A percentile compares a stretch with the other conserved stretches of the same genome.
Conservation (phyloP, 2,113 vertebrate genomes). For the Bos taurus region ARS-UCD2.0 NC_037331.1:94141501-94142000, state of each 20-base stretch:
- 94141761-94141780: neutral
- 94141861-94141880: neutral
- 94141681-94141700: neutral
- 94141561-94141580: neutral
- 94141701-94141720: neutral
- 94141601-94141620: neutral
- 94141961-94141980: neutral
- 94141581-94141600: neutral
- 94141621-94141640: neutral
- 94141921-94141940: neutral
- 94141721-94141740: neutral
- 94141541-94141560: neutral
- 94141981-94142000: neutral
- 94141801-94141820: neutral
- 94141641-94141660: neutral
- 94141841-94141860: neutral
- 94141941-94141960: neutral
- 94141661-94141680: neutral
- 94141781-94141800: neutral
- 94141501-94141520: conserved; percentile 13
- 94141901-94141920: neutral
- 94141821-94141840: neutral
- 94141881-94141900: neutral
- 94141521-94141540: neutral
- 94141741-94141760: neutral